phyloP scores from a whole-genome alignment of 2,113 vertebrate genomes.

The Onychostruthus taczanowskii region DNA sequence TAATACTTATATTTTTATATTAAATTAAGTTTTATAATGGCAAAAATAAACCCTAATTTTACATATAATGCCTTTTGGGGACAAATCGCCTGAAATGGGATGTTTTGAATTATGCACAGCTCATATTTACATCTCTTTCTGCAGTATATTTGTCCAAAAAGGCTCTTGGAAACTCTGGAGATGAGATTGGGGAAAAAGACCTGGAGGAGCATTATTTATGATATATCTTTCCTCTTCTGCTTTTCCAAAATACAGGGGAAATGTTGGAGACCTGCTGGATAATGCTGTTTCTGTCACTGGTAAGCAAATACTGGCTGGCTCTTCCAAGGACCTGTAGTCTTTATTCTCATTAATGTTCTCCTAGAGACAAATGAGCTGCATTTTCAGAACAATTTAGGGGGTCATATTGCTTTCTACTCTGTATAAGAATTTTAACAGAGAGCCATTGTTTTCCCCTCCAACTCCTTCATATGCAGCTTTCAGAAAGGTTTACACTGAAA shows the following conservation, averaged over 20 bases:
- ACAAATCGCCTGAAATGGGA: not conserved
- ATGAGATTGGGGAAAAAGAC: not conserved
- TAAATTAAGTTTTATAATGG: not conserved
- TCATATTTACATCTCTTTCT: not conserved
- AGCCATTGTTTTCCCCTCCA: not conserved
- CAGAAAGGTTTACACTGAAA: not conserved
- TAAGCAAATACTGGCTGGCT: not conserved
- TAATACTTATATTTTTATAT: not conserved
- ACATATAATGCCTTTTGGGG: not conserved
- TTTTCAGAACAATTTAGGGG: constrained; percentile 43
- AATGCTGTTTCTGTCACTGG: not conserved
- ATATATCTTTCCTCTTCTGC: not conserved
- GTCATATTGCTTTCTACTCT: not conserved
- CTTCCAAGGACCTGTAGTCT: not conserved
- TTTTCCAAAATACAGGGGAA: not conserved
- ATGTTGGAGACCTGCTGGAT: not conserved
- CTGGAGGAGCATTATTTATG: not conserved
- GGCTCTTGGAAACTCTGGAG: not conserved
- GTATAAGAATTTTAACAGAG: not conserved
- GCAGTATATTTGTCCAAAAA: constrained; percentile 11
- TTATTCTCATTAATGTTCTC: not conserved
- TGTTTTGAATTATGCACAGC: not conserved
- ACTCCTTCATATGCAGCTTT: not conserved
- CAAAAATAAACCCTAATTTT: not conserved
- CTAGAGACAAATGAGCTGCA: not conserved